Evolutionary conservation across 2,888 invertebrate genomes (phyloP).

Genomic region (Crossocerus cetratus): DNA sequence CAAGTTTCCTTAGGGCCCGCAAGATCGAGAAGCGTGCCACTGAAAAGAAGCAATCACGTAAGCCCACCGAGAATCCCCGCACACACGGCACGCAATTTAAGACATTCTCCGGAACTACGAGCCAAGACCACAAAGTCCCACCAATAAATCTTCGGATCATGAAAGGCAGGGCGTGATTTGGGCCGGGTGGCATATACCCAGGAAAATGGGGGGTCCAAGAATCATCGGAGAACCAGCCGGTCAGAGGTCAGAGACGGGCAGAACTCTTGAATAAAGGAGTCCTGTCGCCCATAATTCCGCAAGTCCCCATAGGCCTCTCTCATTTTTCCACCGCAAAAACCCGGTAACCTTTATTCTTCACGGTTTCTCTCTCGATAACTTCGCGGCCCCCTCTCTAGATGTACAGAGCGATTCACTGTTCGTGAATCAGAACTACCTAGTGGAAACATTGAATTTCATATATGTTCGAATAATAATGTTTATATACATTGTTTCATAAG

Average conservation of each 20-base stretch:
- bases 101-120: no score
- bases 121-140: not conserved
- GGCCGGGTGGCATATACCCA: slow-evolving; percentile 32
- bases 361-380: slow-evolving; percentile 32
- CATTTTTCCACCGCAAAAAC: slow-evolving; percentile 48
- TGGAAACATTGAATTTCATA: no score
- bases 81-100: no score
- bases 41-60: not conserved
- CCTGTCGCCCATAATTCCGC: slow-evolving; percentile 50
- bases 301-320: slow-evolving; percentile 43
- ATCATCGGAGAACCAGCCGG: slow-evolving; percentile 4
- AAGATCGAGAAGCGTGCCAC: not conserved
- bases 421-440: no score
- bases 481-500: no score
- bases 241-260: no score
- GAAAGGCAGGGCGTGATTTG: slow-evolving; percentile 42
- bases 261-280: slow-evolving; percentile 22
- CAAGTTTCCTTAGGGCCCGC: not conserved
- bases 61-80: no score
- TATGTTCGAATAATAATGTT: no score
- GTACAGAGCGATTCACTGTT: no score
- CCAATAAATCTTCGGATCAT: slow-evolving; percentile 40
- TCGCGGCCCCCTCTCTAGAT: no score
- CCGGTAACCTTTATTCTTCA: slow-evolving; percentile 10
- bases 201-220: slow-evolving; percentile 19